Conservation (phyloP, 2,888 invertebrate genomes). For the Seira ritae region DNA sequence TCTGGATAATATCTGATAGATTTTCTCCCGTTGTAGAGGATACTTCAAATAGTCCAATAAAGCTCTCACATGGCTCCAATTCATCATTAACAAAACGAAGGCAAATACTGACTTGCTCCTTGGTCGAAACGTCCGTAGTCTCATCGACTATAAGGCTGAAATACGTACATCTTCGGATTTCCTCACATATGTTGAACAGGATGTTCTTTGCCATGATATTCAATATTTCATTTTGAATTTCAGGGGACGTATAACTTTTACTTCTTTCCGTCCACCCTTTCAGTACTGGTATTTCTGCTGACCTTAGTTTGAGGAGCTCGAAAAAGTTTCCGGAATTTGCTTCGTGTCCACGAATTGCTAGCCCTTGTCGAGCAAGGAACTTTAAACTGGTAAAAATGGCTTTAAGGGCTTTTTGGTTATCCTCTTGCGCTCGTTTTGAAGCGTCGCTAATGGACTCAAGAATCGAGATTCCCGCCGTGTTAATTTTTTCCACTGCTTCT, state of each 20-base stretch:
- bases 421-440: neutral
- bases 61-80: neutral
- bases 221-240: constrained; percentile 44
- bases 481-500: constrained; percentile 7
- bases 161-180: neutral
- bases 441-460: neutral
- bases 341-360: constrained; percentile 30
- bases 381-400: constrained; percentile 17
- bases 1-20: neutral
- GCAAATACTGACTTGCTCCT: constrained; percentile 45
- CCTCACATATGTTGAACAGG: neutral
- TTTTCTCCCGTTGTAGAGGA: neutral
- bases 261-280: neutral
- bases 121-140: constrained; percentile 40
- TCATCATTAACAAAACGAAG: constrained; percentile 16
- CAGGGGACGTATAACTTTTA: constrained; percentile 27
- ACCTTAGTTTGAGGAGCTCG: constrained; percentile 19
- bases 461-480: neutral
- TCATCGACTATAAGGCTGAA: constrained; percentile 56
- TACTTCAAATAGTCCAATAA: neutral
- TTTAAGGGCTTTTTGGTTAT: neutral
- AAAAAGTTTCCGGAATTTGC: constrained; percentile 37
- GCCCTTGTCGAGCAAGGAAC: constrained; percentile 39
- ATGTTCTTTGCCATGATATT: constrained; percentile 1
- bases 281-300: constrained; percentile 27